Percentiles rank a stretch among this genome's conserved stretches.
These are phyloP conservation scores for Lagorchestes hirsutus DNA, from an alignment of 2,797 vertebrate species.

Conservation along the genomic window DNA sequence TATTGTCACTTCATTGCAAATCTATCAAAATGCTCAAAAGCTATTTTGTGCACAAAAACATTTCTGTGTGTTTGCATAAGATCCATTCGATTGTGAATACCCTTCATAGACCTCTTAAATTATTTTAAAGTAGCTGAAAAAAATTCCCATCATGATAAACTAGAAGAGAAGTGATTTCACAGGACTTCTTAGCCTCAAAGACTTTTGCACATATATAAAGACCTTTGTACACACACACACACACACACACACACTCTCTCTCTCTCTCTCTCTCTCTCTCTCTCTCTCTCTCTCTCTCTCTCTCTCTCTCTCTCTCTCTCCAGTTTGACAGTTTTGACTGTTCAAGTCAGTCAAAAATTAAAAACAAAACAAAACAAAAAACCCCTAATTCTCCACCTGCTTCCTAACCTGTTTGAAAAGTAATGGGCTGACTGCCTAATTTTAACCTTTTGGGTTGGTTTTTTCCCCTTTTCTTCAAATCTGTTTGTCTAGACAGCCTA, in stretches of 20 bases:
- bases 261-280: no score
- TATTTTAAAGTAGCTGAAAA: background rate
- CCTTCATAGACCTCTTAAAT: background rate
- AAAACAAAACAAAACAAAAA: background rate
- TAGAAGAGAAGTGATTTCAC: background rate
- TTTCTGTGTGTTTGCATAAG: background rate
- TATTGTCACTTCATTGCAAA: background rate
- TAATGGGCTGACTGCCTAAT: background rate
- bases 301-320: no score
- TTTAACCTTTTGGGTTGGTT: background rate
- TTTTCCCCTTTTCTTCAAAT: background rate
- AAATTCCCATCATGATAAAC: background rate
- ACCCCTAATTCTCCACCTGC: background rate
- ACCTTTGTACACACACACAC: no score
- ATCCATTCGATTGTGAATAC: background rate
- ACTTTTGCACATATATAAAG: slow-evolving; percentile 16
- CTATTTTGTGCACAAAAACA: background rate
- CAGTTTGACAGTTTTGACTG: background rate
- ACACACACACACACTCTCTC: no score
- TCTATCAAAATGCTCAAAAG: background rate
- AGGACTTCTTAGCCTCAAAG: background rate
- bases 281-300: no score
- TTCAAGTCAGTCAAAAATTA: background rate
- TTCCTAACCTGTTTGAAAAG: slow-evolving; percentile 6
- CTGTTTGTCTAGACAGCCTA: background rate